Conservation (phyloP, 2,888 invertebrate species). For the Lamellibrachia columna region DNA sequence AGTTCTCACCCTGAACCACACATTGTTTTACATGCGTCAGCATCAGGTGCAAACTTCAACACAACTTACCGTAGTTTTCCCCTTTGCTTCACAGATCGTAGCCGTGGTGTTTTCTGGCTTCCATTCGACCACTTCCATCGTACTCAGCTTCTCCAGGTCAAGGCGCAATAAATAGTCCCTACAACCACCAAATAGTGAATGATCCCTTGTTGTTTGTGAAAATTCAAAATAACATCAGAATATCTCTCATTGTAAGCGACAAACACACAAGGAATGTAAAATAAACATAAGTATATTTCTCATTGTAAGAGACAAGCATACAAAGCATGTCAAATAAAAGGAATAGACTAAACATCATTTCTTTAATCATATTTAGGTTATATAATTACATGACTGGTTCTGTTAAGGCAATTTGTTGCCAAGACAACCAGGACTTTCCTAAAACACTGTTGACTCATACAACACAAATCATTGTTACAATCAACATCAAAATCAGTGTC, state of each 20-base stretch:
- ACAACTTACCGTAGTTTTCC: conserved; percentile 22
- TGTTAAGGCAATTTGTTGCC: neutral
- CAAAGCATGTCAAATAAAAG: neutral
- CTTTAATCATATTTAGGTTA: neutral
- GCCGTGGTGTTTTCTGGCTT: neutral
- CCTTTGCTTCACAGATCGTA: conserved; percentile 29
- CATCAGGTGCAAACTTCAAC: too few species aligned
- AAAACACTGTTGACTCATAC: neutral
- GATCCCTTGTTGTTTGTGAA: neutral
- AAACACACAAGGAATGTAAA: neutral
- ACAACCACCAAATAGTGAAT: neutral
- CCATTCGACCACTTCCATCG: conserved; percentile 29
- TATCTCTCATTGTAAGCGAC: neutral
- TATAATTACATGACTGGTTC: neutral
- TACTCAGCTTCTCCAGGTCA: conserved; percentile 22
- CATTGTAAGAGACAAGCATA: neutral
- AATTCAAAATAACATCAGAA: neutral
- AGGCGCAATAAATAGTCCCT: conserved; percentile 30
- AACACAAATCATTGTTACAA: neutral
- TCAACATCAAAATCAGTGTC: neutral
- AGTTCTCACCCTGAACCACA: neutral
- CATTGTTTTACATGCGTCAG: neutral
- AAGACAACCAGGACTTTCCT: neutral
- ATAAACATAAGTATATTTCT: neutral
- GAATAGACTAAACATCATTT: neutral